Evolutionary conservation across 2,797 vertebrate species (phyloP).

Genomic region (Sebastiscus tertius): DNA sequence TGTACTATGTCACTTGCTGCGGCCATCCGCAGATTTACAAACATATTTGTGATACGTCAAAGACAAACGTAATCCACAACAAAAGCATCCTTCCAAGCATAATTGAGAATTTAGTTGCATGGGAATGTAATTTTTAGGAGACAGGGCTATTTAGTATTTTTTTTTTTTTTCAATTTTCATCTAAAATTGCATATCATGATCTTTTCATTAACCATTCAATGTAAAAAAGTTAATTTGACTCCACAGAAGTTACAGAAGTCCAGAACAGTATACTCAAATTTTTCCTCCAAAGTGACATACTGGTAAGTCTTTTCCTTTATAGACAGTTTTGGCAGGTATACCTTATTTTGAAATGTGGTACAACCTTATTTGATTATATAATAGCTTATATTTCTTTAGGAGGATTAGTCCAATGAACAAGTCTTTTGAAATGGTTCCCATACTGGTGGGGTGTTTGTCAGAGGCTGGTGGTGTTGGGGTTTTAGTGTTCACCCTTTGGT

Average conservation of each 20-base stretch:
- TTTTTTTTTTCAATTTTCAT: not conserved
- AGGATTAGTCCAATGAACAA: conserved; percentile 50
- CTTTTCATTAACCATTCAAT: not conserved
- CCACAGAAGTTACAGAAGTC: not conserved
- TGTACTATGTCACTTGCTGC: no score
- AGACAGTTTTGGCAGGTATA: not conserved
- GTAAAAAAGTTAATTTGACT: not conserved
- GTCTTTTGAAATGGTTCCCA: conserved; percentile 13
- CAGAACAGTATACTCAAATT: not conserved
- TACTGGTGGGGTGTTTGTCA: conserved; percentile 29
- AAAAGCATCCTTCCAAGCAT: no score
- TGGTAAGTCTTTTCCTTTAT: not conserved
- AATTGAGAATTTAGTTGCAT: no score
- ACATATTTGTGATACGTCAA: no score
- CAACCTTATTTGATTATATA: conserved; percentile 38
- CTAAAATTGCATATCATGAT: not conserved
- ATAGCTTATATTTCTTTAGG: conserved; percentile 39
- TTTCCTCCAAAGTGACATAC: not conserved
- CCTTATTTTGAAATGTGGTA: not conserved
- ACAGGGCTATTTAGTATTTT: no score
- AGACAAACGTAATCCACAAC: no score
- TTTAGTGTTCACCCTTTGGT: conserved; percentile 39
- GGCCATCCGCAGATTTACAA: no score
- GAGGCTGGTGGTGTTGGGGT: conserved; percentile 62
- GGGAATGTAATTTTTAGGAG: no score